phyloP scores from a whole-genome alignment of 2,888 invertebrate genomes.

The Linnaemya tessellans region DNA sequence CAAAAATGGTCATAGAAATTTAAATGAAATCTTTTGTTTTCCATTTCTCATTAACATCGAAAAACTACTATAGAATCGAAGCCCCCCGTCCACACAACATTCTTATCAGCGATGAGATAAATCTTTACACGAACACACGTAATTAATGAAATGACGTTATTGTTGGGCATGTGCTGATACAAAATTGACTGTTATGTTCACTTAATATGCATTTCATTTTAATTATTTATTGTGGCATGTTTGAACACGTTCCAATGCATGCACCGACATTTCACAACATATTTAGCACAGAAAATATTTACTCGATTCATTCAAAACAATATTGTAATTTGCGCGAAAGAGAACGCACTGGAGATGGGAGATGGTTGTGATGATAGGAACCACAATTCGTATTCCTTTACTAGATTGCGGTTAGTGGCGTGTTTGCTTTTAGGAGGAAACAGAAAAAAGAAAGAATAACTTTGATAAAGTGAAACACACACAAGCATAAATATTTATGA shows the following conservation, averaged over 20 bases:
- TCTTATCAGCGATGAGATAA: background rate
- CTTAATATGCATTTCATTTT: constrained; percentile 55
- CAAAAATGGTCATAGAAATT: too few relatives aligned
- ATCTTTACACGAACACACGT: background rate
- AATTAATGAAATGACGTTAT: constrained; percentile 16
- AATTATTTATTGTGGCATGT: constrained; percentile 63
- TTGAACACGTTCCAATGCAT: constrained; percentile 45
- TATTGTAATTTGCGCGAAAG: constrained; percentile 4
- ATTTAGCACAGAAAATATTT: constrained; percentile 3
- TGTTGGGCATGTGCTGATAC: background rate
- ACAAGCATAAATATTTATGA: constrained; percentile 28
- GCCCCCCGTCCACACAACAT: background rate
- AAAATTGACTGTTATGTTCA: constrained; percentile 12
- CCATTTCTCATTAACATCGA: too few relatives aligned
- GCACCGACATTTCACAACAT: constrained; percentile 16
- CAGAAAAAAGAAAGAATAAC: too few relatives aligned
- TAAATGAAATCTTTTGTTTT: too few relatives aligned
- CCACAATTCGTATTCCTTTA: background rate
- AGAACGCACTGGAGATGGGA: background rate
- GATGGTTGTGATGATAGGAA: background rate
- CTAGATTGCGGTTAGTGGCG: constrained; percentile 23
- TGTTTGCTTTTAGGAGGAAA: background rate
- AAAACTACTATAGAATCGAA: background rate
- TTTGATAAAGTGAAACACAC: background rate
- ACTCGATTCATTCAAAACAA: constrained; percentile 5